These are phyloP conservation scores for Philonicus albiceps DNA, from an alignment of 2,888 invertebrate species.

Conservation along the genomic window DNA sequence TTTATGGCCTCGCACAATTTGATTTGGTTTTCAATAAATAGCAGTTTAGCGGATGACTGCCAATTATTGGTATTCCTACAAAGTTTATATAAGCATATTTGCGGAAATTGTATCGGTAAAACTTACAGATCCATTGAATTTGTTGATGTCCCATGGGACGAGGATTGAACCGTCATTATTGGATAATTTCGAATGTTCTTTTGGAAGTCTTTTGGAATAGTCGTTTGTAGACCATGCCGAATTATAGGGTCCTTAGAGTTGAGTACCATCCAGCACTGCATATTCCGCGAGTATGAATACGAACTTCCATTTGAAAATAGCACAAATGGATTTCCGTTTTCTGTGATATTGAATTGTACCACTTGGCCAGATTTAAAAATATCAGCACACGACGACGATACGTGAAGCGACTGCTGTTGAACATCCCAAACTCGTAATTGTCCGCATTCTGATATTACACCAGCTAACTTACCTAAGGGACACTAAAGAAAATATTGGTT, in stretches of 20 bases:
- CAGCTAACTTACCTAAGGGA: conserved; percentile 58
- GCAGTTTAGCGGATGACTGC: conserved; percentile 60
- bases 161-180: conserved; percentile 59
- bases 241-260: conserved; percentile 67
- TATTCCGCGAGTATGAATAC: conserved; percentile 80
- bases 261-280: conserved; percentile 73
- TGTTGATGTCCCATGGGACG: conserved; percentile 52
- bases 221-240: conserved; percentile 63
- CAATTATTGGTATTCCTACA: conserved; percentile 58
- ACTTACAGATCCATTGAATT: conserved; percentile 52
- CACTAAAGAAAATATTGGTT: conserved; percentile 52
- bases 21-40: conserved; percentile 63
- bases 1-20: conserved; percentile 60
- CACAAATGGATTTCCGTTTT: conserved; percentile 82
- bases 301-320: conserved; percentile 86
- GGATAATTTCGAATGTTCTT: conserved; percentile 59
- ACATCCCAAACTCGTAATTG: conserved; percentile 61
- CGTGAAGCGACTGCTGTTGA: conserved; percentile 51
- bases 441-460: conserved; percentile 62
- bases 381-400: conserved; percentile 59
- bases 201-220: conserved; percentile 60
- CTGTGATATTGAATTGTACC: conserved; percentile 68
- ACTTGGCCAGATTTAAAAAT: conserved; percentile 64
- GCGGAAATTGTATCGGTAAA: conserved; percentile 50
- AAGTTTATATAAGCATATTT: background rate